phyloP scores from a whole-genome alignment of 2,797 vertebrate genomes.

The Spea hammondii region DNA sequence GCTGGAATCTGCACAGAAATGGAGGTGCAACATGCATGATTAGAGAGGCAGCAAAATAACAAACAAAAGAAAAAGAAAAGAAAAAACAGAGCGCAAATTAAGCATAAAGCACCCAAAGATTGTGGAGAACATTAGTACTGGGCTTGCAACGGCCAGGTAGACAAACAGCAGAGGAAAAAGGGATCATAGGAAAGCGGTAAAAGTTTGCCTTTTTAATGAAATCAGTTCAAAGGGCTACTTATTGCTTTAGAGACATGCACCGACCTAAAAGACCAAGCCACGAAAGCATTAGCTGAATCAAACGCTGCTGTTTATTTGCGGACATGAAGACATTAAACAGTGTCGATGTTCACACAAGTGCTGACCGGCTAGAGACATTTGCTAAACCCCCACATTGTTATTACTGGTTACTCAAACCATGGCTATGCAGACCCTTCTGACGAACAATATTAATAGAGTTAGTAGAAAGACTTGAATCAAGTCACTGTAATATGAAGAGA shows the following conservation, averaged over 20 bases:
- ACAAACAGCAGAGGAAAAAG: slow-evolving; percentile 54
- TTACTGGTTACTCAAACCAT: too few species aligned
- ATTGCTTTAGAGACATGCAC: slow-evolving; percentile 24
- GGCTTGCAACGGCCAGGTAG: slow-evolving; percentile 58
- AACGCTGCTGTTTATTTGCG: too few species aligned
- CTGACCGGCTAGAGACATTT: too few species aligned
- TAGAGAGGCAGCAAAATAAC: slow-evolving; percentile 75
- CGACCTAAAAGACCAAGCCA: too few species aligned
- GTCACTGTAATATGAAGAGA: too few species aligned
- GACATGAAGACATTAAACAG: too few species aligned
- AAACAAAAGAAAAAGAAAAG: slow-evolving; percentile 13
- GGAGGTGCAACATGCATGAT: slow-evolving; percentile 90
- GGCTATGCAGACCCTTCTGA: too few species aligned
- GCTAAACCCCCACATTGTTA: too few species aligned
- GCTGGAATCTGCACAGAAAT: slow-evolving; percentile 88
- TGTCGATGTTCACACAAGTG: too few species aligned
- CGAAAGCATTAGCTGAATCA: too few species aligned
- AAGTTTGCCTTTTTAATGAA: not conserved
- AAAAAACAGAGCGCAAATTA: slow-evolving; percentile 42
- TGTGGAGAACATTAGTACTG: slow-evolving; percentile 19
- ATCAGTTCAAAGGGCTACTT: not conserved
- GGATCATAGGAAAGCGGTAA: not conserved
- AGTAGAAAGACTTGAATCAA: too few species aligned
- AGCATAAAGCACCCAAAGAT: slow-evolving; percentile 58
- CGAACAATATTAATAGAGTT: too few species aligned